These are phyloP conservation scores for Gallinago media DNA, from an alignment of 2,113 vertebrate genomes.

Conservation along the genomic window DNA sequence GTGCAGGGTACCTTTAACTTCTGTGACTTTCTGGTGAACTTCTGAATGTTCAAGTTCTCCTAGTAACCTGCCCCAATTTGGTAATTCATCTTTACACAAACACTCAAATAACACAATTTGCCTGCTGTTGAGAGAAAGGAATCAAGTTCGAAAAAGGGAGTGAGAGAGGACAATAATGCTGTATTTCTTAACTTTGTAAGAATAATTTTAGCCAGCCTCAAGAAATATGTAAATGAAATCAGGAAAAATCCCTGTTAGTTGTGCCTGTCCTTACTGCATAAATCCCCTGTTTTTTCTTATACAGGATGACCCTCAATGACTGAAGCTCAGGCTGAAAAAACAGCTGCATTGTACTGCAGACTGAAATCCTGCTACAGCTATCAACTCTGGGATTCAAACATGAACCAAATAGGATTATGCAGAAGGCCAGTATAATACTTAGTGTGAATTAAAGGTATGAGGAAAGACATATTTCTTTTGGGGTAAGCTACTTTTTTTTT, in stretches of 20 bases:
- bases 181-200: background rate
- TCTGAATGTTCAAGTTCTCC: background rate
- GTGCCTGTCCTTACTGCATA: slow-evolving; percentile 33
- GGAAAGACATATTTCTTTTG: background rate
- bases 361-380: slow-evolving; percentile 54
- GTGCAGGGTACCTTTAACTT: background rate
- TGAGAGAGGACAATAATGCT: background rate
- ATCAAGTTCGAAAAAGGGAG: background rate
- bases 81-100: background rate
- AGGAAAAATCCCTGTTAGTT: background rate
- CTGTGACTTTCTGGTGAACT: background rate
- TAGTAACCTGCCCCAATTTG: background rate
- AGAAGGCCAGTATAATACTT: background rate
- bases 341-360: slow-evolving; percentile 82
- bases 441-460: slow-evolving; percentile 20
- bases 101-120: background rate
- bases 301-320: slow-evolving; percentile 47
- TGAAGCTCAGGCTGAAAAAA: slow-evolving; percentile 65
- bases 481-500: slow-evolving; percentile 34
- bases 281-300: background rate
- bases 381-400: slow-evolving; percentile 41
- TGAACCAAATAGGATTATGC: slow-evolving; percentile 41
- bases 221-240: background rate
- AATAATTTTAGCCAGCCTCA: background rate
- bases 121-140: background rate